A percentile compares a stretch with the other conserved stretches of the same genome.
Conservation (phyloP, 2,113 vertebrate genomes). For the Miniopterus natalensis region DNA sequence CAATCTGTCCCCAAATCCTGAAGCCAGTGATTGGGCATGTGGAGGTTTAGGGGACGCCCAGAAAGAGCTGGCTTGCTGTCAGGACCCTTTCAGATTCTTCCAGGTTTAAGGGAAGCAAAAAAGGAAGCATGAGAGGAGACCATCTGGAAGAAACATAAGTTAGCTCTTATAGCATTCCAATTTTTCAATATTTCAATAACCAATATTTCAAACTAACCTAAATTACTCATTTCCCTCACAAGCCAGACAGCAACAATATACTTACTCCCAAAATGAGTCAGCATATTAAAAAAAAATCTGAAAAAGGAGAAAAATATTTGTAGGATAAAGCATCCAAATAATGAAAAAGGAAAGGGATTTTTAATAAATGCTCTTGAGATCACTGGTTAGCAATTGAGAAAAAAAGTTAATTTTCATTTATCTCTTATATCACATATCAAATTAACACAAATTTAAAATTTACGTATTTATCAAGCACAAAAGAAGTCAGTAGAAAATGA, state of each 20-base stretch:
- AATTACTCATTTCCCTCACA: not conserved
- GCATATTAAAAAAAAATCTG: not conserved
- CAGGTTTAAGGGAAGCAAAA: not conserved
- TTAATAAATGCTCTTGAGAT: not conserved
- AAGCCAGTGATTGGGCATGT: rapidly evolving
- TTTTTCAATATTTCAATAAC: not conserved
- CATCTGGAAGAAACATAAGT: not conserved
- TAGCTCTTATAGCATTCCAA: not conserved
- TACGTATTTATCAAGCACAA: not conserved
- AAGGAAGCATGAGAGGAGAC: not conserved
- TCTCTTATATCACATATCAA: not conserved
- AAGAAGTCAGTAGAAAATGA: not conserved
- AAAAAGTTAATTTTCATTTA: not conserved
- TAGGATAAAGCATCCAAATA: not conserved
- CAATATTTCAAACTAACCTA: not conserved
- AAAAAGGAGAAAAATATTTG: not conserved
- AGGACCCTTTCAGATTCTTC: too few relatives aligned
- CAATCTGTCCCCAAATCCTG: not conserved
- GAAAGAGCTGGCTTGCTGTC: not conserved
- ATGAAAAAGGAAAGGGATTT: not conserved
- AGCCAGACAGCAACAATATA: not conserved
- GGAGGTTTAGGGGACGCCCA: rapidly evolving
- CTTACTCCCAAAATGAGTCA: not conserved
- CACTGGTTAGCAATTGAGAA: not conserved
- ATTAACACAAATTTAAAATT: not conserved